Percentiles rank a stretch among this genome's conserved stretches.
These are phyloP conservation scores for Buceros bicornis DNA, from an alignment of 2,797 vertebrate genomes.

Conservation along the genomic window DNA sequence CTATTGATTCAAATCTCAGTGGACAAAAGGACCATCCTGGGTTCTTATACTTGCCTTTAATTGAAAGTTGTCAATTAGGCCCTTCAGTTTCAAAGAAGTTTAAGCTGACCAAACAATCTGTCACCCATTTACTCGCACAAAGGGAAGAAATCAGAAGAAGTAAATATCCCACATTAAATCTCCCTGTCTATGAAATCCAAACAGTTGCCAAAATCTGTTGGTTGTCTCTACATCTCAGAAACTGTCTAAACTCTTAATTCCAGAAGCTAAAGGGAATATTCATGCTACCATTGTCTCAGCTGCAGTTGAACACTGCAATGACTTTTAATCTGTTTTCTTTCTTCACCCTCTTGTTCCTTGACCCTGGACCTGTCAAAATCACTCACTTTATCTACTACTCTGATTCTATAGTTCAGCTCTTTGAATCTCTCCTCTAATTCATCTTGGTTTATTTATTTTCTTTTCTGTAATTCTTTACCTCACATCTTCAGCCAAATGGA, in stretches of 20 bases:
- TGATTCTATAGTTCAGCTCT: not conserved
- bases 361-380: not conserved
- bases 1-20: conserved; percentile 50
- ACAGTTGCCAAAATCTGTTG: not conserved
- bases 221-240: conserved; percentile 5
- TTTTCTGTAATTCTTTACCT: not conserved
- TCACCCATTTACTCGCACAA: conserved; percentile 38
- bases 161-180: conserved; percentile 55
- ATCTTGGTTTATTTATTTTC: not conserved
- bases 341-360: conserved; percentile 3
- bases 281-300: conserved; percentile 22
- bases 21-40: conserved; percentile 50
- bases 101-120: conserved; percentile 69
- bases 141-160: conserved; percentile 51
- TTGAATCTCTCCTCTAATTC: not conserved
- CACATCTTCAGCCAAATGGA: not conserved
- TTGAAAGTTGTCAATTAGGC: conserved; percentile 70
- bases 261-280: conserved; percentile 38
- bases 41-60: conserved; percentile 65
- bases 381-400: not conserved
- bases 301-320: conserved; percentile 29
- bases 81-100: conserved; percentile 61
- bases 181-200: conserved; percentile 53
- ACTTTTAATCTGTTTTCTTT: conserved; percentile 43
- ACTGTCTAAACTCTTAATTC: conserved; percentile 40